Evolutionary conservation across 2,888 invertebrate genomes (phyloP), one percentile per base, ranked within the genome.

Genomic region (Chaetogeoica ovagalla): DNA sequence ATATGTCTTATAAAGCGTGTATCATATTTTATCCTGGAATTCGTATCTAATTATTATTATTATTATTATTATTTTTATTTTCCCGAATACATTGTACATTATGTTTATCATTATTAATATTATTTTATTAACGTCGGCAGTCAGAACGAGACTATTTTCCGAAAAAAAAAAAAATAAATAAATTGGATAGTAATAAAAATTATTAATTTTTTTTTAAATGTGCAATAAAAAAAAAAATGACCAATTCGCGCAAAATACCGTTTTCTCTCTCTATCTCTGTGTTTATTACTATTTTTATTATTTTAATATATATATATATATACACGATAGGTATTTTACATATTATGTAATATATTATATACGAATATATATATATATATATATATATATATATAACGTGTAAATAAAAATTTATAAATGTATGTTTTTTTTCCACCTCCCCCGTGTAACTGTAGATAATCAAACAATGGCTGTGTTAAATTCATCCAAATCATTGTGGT

Each of bases 391-490:
- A 23, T 65, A 65, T 30, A 19, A 66, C 48, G 57, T 75, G 75
- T 75, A 75, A 43, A 71, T 70, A 79, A 19, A 21, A 13, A 62
- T 52, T 55, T 55, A 52, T 65, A 63, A 62, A 63, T 63, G 62
- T 79, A 79, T 57, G 30, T 60, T 69, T 59, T 66, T 77, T 21
- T 59, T 59, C 7, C 19, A n/a, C 63, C 48, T 76, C 30, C 55
- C 60, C 62, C 39, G 55, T 75, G 75, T 79, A 79, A 79, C 79
- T 79, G 79, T 79, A 79, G 79, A 79, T 79, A 79, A 79, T 79
- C 79, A 79, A 79, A 79, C 79, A 79, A 79, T 63, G 79, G 79
- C 79, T 79, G 79, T 79, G 79, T 79, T 71, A 79, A 79, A 79
- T 79, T 79, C 79, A 79, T 79, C 79, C 79, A 79, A 79, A 48